These are phyloP conservation scores for Fragum whitleyi DNA, from an alignment of 2,888 invertebrate genomes.

Conservation along the genomic window DNA sequence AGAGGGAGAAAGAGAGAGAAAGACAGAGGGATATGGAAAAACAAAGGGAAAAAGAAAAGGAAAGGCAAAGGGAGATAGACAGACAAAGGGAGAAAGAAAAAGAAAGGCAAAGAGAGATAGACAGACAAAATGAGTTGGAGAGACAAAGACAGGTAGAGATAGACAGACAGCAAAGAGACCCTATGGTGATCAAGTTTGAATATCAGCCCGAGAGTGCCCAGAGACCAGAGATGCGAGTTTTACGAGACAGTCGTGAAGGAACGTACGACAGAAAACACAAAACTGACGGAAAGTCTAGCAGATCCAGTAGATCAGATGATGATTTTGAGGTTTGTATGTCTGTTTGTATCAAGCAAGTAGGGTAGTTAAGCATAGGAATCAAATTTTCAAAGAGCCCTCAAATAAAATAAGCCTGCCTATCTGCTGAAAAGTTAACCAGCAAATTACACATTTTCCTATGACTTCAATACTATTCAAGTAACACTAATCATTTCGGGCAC, in stretches of 20 bases:
- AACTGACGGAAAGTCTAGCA: slow-evolving; percentile 20
- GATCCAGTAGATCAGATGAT: slow-evolving; percentile 56
- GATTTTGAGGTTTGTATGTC: slow-evolving; percentile 61
- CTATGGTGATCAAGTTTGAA: slow-evolving; percentile 9
- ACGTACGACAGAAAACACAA: background rate
- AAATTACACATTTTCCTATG: no score
- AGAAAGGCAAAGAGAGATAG: slow-evolving; percentile 39
- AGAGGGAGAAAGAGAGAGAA: slow-evolving; percentile 36
- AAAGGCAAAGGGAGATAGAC: slow-evolving; percentile 11
- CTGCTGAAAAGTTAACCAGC: no score
- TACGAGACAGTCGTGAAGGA: slow-evolving; percentile 6
- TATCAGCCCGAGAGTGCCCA: background rate
- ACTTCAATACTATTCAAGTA: no score
- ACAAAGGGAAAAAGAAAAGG: background rate
- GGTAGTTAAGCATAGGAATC: no score
- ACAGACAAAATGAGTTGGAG: slow-evolving; percentile 39
- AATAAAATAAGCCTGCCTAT: background rate
- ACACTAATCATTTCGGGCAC: no score
- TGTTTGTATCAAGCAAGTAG: no score
- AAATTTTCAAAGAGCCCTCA: background rate
- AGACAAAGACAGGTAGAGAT: slow-evolving; percentile 21
- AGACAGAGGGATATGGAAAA: background rate
- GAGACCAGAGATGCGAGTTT: slow-evolving; percentile 7
- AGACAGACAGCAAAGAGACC: background rate
- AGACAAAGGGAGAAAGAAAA: slow-evolving; percentile 22